phyloP scores from a whole-genome alignment of 2,888 invertebrate species.

The Volucella inanis region DNA sequence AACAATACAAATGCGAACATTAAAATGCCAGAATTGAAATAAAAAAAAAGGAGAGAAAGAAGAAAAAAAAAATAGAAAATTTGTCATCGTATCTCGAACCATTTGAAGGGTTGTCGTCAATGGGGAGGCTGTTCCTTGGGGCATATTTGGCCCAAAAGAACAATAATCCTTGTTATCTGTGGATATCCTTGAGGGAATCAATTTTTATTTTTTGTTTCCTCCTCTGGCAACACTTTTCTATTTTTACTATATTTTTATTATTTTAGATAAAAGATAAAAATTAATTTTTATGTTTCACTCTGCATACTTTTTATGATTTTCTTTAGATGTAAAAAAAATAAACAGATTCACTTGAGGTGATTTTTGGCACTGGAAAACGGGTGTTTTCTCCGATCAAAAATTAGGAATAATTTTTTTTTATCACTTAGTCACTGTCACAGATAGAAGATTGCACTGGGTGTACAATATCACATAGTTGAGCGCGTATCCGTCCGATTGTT shows the following conservation, averaged over 20 bases:
- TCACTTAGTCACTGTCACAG: slow-evolving; percentile 21
- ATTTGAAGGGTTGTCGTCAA: slow-evolving; percentile 28
- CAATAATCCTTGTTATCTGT: slow-evolving; percentile 34
- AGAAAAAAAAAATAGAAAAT: not conserved
- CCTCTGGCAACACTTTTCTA: not conserved
- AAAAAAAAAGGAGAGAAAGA: no score
- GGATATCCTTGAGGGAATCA: slow-evolving; percentile 23
- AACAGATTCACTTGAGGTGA: not conserved
- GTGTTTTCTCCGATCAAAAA: not conserved
- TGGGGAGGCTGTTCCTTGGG: not conserved
- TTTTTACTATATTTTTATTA: not conserved
- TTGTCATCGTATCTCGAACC: slow-evolving; percentile 18
- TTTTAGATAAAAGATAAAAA: not conserved
- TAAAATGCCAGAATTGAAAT: no score
- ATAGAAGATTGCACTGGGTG: not conserved
- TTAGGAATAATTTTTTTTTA: not conserved
- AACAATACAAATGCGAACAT: not conserved
- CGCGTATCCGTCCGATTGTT: slow-evolving; percentile 57
- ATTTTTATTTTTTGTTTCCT: not conserved
- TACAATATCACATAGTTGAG: slow-evolving; percentile 14
- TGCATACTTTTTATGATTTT: slow-evolving; percentile 32
- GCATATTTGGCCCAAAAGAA: not conserved
- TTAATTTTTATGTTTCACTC: not conserved
- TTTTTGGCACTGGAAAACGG: not conserved
- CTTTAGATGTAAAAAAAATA: not conserved